Base-by-base conservation (phyloP, 2,888 invertebrate genomes). In the Penaeus monodon region DNA sequence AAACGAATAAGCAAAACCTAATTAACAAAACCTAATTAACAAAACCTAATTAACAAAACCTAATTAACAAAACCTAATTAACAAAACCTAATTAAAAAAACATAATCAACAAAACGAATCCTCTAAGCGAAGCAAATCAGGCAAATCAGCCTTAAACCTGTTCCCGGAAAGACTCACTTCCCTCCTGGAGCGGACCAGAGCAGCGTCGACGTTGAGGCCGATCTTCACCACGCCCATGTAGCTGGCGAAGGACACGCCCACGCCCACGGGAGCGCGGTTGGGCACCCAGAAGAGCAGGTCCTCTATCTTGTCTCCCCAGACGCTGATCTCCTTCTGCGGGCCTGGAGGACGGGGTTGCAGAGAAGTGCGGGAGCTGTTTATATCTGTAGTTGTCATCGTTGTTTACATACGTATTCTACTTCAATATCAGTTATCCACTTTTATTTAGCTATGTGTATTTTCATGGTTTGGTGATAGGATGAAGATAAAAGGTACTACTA, bases 211-310 rank as follows among this genome's bases (percentile, higher is more conserved):
- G 38, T 81, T 89, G 29, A 89, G 73, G 29, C 83, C 88, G n/a
- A 88, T 76, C 44, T 81, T 83, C 2, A 89, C 85, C 29, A 44
- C 22, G n/a, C 85, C 88, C 77, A 63, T 81, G 86, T 89, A 89
- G 65, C 89, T 89, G 64, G 80, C 63, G 65, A 88, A 85, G 29
- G 88, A 88, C 29, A 89, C 76, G 27, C 89, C 88, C 57, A 83
- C 84, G 10, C 86, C 89, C 12, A 88, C 85, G 10, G 85, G 89
- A 29, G 76, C 81, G 33, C 89, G 65, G 79, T 89, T 85, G 33
- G 89, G 89, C 44, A 89, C 84, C 89, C 89, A 89, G 84, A 89
- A 89, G 65, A 81, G 68, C 64, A 89, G 10, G 65, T 88, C 88
- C 33, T 86, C 86, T 24, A 89, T 86, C 24, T 29, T 83, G 81